These are phyloP conservation scores for Alauda arvensis DNA, from an alignment of 2,797 vertebrate species.

Conservation along the genomic window DNA sequence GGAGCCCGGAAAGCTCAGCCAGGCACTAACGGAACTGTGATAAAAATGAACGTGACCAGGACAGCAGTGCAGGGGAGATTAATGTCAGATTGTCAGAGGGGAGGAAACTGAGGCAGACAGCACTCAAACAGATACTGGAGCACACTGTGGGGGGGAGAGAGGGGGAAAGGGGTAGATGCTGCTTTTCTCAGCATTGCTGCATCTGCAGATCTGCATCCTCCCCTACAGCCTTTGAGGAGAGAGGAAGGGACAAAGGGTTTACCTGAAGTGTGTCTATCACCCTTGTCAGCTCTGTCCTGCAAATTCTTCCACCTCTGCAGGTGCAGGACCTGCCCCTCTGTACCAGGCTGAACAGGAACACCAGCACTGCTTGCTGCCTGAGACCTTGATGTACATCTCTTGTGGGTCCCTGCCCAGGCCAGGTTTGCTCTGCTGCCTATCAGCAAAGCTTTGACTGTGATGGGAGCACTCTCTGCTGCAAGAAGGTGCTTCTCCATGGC, in stretches of 20 bases:
- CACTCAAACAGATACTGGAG: constrained; percentile 46
- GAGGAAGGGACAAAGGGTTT: not conserved
- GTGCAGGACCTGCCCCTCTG: not conserved
- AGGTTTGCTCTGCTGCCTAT: not conserved
- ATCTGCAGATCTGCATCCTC: not conserved
- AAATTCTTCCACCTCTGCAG: not conserved
- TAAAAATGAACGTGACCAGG: constrained; percentile 77
- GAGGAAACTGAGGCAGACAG: constrained; percentile 59
- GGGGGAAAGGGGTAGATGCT: not conserved
- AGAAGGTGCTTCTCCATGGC: not conserved
- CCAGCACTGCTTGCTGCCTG: not conserved
- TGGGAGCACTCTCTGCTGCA: not conserved
- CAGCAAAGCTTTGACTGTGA: not conserved
- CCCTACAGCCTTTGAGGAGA: not conserved
- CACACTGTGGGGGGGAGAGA: fast-evolving
- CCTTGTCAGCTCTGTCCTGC: not conserved
- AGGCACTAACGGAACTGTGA: constrained; percentile 77
- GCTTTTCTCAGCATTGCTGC: not conserved
- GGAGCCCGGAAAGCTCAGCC: constrained; percentile 74
- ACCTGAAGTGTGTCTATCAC: not conserved
- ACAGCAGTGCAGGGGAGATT: constrained; percentile 66
- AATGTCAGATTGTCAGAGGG: constrained; percentile 75
- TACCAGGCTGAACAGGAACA: not conserved
- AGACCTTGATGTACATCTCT: not conserved
- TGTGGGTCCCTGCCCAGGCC: not conserved